Base-by-base conservation (phyloP, 2,797 vertebrate species). In the Remorina albescens region DNA sequence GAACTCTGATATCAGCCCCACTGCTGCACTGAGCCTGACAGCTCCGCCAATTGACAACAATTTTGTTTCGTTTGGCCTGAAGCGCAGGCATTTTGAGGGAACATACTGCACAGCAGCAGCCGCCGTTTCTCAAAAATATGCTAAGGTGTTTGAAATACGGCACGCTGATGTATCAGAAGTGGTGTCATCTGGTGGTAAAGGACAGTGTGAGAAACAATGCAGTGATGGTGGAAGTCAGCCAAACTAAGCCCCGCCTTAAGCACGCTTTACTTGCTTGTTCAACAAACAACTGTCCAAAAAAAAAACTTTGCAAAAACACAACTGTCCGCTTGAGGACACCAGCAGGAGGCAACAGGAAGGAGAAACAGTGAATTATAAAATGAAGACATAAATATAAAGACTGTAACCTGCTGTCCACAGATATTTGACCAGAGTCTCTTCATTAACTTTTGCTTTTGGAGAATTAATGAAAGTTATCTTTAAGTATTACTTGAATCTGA, bases 111-210 rank as follows among this genome's bases (percentile, higher is more conserved):
- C 72, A 81, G 80, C 6, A 5, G 76, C 36, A 66, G 61, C 75
- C 68, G 61, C 75, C 68, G 63, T 83, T 78, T 80, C 74, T 83
- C 55, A 86, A 63, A 72, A 76, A 76, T 51, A 49, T 65, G 77
- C 58, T 71, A 72, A 47, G 53, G 25, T 65, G 73, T 86, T 88
- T 82, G 72, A 86, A 86, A 81, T 76, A 65, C 55, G 66, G 76
- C 54, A 30, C 50, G 32, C 53, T 58, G 64, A 62, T 73, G 15
- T 68, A 59, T 76, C 34, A 78, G 50, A 68, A 55, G 67, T 30
- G 67, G n/a, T n/a, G n/a, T n/a, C 36, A 8, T 30, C 25, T 74
- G 53, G 12, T 56, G 30, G 54, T 47, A 54, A 76, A 67, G 67
- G 74, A 71, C 66, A 57, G 36, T 67, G 74, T 34, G 55, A 56